Conservation (phyloP, 2,797 vertebrate species). For the Sus cebifrons region DNA sequence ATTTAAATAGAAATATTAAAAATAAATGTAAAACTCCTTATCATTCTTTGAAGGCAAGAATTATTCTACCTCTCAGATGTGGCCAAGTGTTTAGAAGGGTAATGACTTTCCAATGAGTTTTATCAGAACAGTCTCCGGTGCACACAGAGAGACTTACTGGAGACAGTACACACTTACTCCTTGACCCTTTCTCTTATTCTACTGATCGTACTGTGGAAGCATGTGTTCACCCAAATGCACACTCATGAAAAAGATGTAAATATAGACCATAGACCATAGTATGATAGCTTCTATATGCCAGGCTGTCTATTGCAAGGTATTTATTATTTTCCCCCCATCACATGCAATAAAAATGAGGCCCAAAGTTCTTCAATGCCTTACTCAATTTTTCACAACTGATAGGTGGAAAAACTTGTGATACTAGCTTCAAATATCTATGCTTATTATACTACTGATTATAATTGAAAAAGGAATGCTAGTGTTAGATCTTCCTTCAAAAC, state of each 20-base stretch:
- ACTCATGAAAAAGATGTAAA: background rate
- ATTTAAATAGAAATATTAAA: background rate
- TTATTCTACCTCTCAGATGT: background rate
- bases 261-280: background rate
- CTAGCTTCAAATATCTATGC: background rate
- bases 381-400: background rate
- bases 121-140: background rate
- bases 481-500: background rate
- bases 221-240: background rate
- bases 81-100: background rate
- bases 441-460: background rate
- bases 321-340: background rate
- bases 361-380: background rate
- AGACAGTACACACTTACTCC: background rate
- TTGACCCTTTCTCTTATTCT: background rate
- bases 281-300: background rate
- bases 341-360: background rate
- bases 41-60: background rate
- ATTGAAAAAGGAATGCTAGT: constrained; percentile 14
- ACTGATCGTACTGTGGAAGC: background rate
- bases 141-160: background rate
- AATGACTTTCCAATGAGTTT: background rate
- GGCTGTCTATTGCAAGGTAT: background rate
- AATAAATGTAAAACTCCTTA: background rate
- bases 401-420: background rate